These are phyloP conservation scores for Charadrius vociferus DNA, from an alignment of 2,113 vertebrate genomes.

Conservation along the genomic window DNA sequence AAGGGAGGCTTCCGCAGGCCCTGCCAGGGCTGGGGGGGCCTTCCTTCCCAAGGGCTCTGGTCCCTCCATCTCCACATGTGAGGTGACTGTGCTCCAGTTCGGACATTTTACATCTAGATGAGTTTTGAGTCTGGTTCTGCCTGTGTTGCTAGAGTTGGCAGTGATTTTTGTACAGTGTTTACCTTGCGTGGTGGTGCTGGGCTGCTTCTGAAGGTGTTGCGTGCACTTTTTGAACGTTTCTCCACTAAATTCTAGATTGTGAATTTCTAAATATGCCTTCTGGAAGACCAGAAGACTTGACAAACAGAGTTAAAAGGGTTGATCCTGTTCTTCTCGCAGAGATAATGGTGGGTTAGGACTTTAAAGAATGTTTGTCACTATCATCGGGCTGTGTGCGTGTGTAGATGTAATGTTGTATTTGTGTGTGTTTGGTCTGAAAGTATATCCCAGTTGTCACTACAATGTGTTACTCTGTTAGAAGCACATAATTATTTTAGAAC, in stretches of 20 bases:
- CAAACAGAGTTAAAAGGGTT: not conserved
- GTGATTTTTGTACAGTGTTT: not conserved
- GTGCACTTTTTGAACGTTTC: rapidly evolving
- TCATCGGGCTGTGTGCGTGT: not conserved
- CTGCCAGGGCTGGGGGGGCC: too few relatives aligned
- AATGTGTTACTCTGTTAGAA: not conserved
- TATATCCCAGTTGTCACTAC: not conserved
- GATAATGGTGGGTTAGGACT: not conserved
- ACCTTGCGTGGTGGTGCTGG: not conserved
- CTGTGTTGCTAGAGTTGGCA: not conserved
- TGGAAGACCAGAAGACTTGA: not conserved
- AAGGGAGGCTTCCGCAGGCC: not conserved
- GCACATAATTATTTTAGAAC: not conserved
- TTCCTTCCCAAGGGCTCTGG: rapidly evolving
- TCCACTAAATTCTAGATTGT: not conserved
- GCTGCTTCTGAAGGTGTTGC: not conserved
- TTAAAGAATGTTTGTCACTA: not conserved
- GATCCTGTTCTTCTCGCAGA: not conserved
- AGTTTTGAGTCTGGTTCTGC: not conserved
- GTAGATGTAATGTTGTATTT: not conserved
- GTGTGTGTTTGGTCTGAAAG: not conserved
- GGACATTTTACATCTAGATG: not conserved
- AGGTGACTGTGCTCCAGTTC: not conserved
- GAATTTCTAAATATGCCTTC: not conserved
- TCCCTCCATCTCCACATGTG: not conserved